phyloP scores from a whole-genome alignment of 2,888 invertebrate genomes.

The Vannuccia rotundouncinata region DNA sequence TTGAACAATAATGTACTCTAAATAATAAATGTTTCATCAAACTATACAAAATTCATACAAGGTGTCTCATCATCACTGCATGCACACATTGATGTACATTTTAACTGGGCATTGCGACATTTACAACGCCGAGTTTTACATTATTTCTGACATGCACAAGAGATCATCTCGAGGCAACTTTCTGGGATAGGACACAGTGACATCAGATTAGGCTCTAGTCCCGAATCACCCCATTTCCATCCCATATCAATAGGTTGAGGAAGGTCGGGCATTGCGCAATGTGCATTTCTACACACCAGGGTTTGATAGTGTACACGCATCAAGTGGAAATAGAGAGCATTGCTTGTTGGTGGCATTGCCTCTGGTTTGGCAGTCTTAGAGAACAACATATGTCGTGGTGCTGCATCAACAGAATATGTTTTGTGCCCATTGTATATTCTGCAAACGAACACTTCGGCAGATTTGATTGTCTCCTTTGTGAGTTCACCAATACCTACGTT shows the following conservation, averaged over 20 bases:
- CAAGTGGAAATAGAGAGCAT: too few species aligned
- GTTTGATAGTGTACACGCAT: too few species aligned
- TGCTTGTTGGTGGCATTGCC: background rate
- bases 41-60: slow-evolving; percentile 18
- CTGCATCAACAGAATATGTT: slow-evolving; percentile 18
- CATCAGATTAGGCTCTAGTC: slow-evolving; percentile 15
- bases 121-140: slow-evolving; percentile 21
- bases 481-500: slow-evolving; percentile 11
- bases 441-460: slow-evolving; percentile 23
- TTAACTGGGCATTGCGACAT: background rate
- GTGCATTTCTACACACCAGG: too few species aligned
- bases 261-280: too few species aligned
- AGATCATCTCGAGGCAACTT: slow-evolving; percentile 8
- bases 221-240: slow-evolving; percentile 1
- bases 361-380: slow-evolving; percentile 2
- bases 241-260: too few species aligned
- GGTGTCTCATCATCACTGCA: slow-evolving; percentile 14
- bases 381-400: background rate
- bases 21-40: slow-evolving; percentile 18
- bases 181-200: too few species aligned
- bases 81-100: background rate
- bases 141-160: slow-evolving; percentile 16
- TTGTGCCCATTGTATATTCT: slow-evolving; percentile 14
- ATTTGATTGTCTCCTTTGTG: slow-evolving; percentile 4
- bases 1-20: background rate